Base-by-base conservation (phyloP, 2,888 invertebrate genomes). In the Plebejus argus region DNA sequence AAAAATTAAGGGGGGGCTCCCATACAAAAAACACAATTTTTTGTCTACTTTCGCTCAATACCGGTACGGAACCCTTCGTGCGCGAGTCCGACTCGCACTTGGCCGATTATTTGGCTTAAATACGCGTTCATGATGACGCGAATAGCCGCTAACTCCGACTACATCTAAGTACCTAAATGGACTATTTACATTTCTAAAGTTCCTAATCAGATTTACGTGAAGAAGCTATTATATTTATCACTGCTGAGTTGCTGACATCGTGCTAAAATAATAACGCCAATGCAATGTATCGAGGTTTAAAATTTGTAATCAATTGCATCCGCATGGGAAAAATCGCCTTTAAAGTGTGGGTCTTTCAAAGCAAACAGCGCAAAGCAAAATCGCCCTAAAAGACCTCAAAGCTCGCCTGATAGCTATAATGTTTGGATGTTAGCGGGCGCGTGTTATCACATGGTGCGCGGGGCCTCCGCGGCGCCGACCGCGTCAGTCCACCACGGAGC, bases 401-500 rank as follows among this genome's bases (percentile, higher is more conserved):
- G 23, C 61, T 28, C 23, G 23, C 23, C 2, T 10, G 61, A 61
- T 61, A 12, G 61, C 20, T 58, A 61, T 61, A 61, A 61, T 66
- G 66, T 28, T 15, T 15, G 15, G 15, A 66, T 66, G 28, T 66
- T 66, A 15, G 66, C 78, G 78, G 76, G 80, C 81, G 80, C 81
- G 84, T 85, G 88, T 87, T 89, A 89, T 88, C 89, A 85, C 85
- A 87, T 89, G 89, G 88, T 83, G 82, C 81, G 80, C 81, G 82
- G 81, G 81, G 89, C 88, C 81, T 89, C 85, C 28, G 90, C 89
- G 89, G 89, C 89, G 93, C 93, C 90, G 94, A 91, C 87, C 88
- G 89, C 88, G 92, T 89, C 92, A 93, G 94, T 93, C 84, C 86
- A 85, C 86, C 86, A 86, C 87, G 86, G 89, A 89, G 88, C 92